Percentiles rank a stretch among this genome's conserved stretches.
Evolutionary conservation across 2,888 invertebrate genomes (phyloP).

Genomic region (Hirtodrosophila cameraria): DNA sequence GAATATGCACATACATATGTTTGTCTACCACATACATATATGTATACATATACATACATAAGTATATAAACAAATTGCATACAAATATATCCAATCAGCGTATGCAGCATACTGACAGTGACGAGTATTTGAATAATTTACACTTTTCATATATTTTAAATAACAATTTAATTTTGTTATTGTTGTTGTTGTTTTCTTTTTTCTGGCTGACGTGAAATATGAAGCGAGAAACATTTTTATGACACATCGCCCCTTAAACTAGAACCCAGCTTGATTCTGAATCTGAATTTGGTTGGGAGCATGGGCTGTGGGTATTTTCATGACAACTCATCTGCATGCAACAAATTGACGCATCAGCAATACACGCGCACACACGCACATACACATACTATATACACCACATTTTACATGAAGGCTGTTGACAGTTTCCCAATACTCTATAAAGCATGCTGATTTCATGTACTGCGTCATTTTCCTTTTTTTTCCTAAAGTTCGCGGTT

Average conservation of each 20-base stretch:
- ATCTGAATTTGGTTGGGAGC: not conserved
- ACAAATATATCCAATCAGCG: too few relatives aligned
- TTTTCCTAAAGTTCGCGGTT: too few relatives aligned
- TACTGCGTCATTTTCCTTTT: too few relatives aligned
- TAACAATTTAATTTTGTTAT: constrained; percentile 37
- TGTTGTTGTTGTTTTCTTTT: constrained; percentile 13
- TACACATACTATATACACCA: constrained; percentile 9
- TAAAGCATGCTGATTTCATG: not conserved
- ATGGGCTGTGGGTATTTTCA: not conserved
- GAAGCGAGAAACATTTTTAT: constrained; percentile 51
- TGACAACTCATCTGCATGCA: constrained; percentile 49
- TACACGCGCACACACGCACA: constrained; percentile 26
- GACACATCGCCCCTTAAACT: constrained; percentile 36
- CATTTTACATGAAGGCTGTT: constrained; percentile 4
- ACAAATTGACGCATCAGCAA: constrained; percentile 52
- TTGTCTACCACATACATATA: too few relatives aligned
- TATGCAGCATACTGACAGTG: constrained; percentile 10
- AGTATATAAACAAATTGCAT: too few relatives aligned
- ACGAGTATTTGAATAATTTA: constrained; percentile 46
- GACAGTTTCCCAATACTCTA: constrained; percentile 23
- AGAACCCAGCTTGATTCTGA: constrained; percentile 18
- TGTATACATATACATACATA: too few relatives aligned
- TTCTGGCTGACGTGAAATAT: constrained; percentile 26
- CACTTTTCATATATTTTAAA: constrained; percentile 45
- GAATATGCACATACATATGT: too few relatives aligned